Evolutionary conservation across 2,797 vertebrate genomes (phyloP).

Genomic region (Sebastes ruberrimus): DNA sequence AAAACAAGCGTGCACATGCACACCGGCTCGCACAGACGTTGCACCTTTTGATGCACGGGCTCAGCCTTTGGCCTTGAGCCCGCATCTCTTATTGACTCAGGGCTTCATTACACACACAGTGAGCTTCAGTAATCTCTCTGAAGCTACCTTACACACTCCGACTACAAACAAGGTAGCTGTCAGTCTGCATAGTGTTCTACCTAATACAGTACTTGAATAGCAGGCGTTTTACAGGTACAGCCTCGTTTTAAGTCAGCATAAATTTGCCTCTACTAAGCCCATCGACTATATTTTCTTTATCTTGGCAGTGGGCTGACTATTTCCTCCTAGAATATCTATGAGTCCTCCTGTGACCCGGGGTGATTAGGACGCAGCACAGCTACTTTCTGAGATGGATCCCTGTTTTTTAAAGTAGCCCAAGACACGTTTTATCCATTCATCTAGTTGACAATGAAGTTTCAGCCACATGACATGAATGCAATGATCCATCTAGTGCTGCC

Average conservation of each 20-base stretch:
- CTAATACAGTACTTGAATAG: conserved; percentile 50
- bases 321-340: conserved; percentile 35
- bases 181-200: conserved; percentile 59
- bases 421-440: conserved; percentile 12
- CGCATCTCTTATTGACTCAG: conserved; percentile 78
- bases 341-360: conserved; percentile 21
- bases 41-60: conserved; percentile 59
- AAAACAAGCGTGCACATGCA: conserved; percentile 15
- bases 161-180: conserved; percentile 75
- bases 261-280: conserved; percentile 37
- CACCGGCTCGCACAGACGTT: conserved; percentile 24
- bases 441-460: neutral
- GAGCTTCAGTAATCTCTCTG: conserved; percentile 80
- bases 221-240: conserved; percentile 48
- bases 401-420: conserved; percentile 15
- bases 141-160: conserved; percentile 69
- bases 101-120: conserved; percentile 80
- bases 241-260: conserved; percentile 46
- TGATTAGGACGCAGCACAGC: neutral
- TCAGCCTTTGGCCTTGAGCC: conserved; percentile 76
- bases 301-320: conserved; percentile 18
- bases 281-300: conserved; percentile 26
- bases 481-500: neutral
- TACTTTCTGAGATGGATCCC: conserved; percentile 1
- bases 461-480: neutral